A percentile compares a stretch with the other conserved stretches of the same genome.
These are phyloP conservation scores for Tetramorium parvispinum DNA, from an alignment of 1,140 invertebrate species.

Conservation along the genomic window DNA sequence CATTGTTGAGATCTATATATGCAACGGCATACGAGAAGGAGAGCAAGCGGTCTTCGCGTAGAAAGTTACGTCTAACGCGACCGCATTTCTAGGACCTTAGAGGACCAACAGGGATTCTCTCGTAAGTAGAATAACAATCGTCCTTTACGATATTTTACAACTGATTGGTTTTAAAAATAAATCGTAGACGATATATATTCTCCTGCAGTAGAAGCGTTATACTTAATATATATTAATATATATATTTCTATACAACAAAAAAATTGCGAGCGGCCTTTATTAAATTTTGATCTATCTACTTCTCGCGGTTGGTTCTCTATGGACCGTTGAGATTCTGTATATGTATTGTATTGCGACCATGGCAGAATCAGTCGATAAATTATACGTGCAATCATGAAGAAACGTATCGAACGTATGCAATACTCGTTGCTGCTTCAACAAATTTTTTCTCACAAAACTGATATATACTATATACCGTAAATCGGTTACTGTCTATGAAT, in stretches of 20 bases:
- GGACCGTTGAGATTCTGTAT: neutral
- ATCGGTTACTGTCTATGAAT: neutral
- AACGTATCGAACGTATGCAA: conserved; percentile 19
- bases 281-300: conserved; percentile 5
- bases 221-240: neutral
- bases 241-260: neutral
- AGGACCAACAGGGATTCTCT: neutral
- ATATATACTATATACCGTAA: neutral
- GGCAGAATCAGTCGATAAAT: conserved; percentile 9
- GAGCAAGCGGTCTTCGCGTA: neutral
- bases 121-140: neutral
- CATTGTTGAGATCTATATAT: conserved; percentile 40
- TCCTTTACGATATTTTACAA: neutral
- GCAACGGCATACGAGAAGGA: conserved; percentile 22
- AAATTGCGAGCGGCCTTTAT: neutral
- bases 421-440: neutral
- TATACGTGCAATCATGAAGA: neutral
- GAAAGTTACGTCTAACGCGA: neutral
- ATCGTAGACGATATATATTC: neutral
- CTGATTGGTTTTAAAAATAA: neutral
- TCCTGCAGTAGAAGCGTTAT: neutral
- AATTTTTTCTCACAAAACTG: conserved; percentile 3
- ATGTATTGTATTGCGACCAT: conserved; percentile 10
- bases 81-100: neutral
- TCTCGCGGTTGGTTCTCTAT: neutral